These are phyloP conservation scores for Corythoichthys intestinalis DNA, from an alignment of 2,113 vertebrate species.

Conservation along the genomic window DNA sequence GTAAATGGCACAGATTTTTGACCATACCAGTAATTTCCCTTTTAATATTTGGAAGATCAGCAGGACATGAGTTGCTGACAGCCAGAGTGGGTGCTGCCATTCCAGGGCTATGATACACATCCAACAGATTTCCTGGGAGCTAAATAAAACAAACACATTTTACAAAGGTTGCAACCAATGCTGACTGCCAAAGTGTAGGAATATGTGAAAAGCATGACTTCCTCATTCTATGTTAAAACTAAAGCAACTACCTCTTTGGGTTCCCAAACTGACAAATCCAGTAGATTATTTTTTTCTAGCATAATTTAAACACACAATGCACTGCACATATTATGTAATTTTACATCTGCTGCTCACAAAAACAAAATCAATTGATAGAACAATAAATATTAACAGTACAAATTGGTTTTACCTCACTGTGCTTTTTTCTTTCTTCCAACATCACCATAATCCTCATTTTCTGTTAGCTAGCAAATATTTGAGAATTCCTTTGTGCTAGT, in stretches of 20 bases:
- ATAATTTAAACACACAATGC: background rate
- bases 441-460: conserved; percentile 70
- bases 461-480: conserved; percentile 10
- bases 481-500: background rate
- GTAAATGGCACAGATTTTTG: background rate
- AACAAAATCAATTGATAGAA: background rate
- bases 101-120: conserved; percentile 77
- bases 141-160: conserved; percentile 26
- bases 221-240: background rate
- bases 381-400: background rate
- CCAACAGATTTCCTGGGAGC: conserved; percentile 82
- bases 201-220: background rate
- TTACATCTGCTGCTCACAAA: background rate
- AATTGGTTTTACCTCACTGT: conserved; percentile 48
- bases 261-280: background rate
- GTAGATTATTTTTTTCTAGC: background rate
- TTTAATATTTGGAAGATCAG: conserved; percentile 85
- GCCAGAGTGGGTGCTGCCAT: conserved; percentile 73
- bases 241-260: conserved; percentile 2
- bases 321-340: background rate
- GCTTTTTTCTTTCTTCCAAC: conserved; percentile 63
- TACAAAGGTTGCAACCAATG: background rate
- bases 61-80: conserved; percentile 87
- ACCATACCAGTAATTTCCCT: conserved; percentile 77
- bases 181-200: background rate